Evolutionary conservation across 2,797 vertebrate species (phyloP).

Genomic region (Dallia pectoralis): DNA sequence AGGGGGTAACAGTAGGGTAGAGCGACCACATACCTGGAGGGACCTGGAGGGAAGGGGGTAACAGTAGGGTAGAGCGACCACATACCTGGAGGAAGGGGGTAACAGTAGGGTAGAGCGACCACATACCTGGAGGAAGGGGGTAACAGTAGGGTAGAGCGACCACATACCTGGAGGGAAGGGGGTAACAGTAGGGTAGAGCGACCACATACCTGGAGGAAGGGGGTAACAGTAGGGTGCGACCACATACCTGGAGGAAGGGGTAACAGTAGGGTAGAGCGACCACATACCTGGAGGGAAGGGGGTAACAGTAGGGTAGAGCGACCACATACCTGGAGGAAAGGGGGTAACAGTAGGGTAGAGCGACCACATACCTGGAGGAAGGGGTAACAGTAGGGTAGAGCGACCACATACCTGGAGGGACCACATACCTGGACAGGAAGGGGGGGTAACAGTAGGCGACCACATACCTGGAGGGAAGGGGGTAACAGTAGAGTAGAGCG

Average conservation of each 20-base stretch:
- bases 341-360: too few species aligned
- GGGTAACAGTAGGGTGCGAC: too few species aligned
- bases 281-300: slow-evolving; percentile 59
- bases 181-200: too few species aligned
- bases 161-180: not conserved
- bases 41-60: too few species aligned
- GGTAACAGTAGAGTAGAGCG: too few species aligned
- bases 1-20: too few species aligned
- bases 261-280: too few species aligned
- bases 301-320: not conserved
- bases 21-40: slow-evolving; percentile 61
- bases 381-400: not conserved
- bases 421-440: too few species aligned
- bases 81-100: not conserved
- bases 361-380: slow-evolving; percentile 61
- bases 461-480: not conserved
- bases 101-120: too few species aligned
- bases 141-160: not conserved
- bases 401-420: not conserved
- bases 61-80: not conserved
- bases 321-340: not conserved
- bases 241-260: not conserved
- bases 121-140: slow-evolving; percentile 59
- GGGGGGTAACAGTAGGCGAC: too few species aligned
- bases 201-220: slow-evolving; percentile 61